These are phyloP conservation scores for Paracentrotus lividus DNA, from an alignment of 53 echinoderm and acorn worm species.

Conservation along the genomic window DNA sequence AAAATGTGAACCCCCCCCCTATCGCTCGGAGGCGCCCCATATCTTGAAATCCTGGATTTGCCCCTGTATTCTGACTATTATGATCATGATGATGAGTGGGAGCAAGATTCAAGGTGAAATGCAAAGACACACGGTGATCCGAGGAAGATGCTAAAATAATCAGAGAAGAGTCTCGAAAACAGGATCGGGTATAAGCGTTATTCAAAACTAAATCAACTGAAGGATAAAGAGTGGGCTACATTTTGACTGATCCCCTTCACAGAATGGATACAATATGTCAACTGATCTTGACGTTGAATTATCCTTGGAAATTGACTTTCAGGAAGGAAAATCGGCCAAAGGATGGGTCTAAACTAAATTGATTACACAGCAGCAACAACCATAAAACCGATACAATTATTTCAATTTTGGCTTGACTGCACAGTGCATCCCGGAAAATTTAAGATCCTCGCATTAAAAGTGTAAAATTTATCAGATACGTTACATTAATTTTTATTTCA, in stretches of 20 bases:
- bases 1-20: no score
- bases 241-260: conserved; percentile 9
- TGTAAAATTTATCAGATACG: no score
- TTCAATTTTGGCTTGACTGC: no score
- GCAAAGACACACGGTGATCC: conserved; percentile 23
- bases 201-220: background rate
- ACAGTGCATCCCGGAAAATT: no score
- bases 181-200: background rate
- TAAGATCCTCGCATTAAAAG: no score
- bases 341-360: background rate
- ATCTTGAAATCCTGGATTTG: no score
- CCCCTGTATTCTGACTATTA: no score
- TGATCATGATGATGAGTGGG: no score
- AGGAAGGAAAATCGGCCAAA: conserved; percentile 1
- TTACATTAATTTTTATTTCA: no score
- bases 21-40: no score
- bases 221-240: background rate
- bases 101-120: background rate
- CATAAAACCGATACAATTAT: no score
- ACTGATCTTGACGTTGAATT: background rate
- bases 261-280: background rate
- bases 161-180: background rate
- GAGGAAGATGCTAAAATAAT: conserved; percentile 6
- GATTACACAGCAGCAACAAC: no score
- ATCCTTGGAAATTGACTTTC: background rate